Evolutionary conservation across 2,797 vertebrate species (phyloP).

Genomic region (Jordanella pulchra): DNA sequence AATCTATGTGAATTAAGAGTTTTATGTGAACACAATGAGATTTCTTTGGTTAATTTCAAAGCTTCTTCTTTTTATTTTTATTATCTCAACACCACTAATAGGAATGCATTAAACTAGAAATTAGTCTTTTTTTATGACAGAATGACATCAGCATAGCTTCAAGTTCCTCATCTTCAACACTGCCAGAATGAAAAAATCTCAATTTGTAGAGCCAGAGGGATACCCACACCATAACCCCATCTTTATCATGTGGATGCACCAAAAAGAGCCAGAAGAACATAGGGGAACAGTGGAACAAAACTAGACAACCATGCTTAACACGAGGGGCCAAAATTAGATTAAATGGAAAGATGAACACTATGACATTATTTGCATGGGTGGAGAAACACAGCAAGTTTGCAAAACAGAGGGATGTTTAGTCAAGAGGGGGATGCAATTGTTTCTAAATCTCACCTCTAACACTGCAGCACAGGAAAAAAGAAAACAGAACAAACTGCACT

Average conservation of each 20-base stretch:
- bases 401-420: slow-evolving; percentile 2
- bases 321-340: neutral
- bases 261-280: neutral
- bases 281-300: neutral
- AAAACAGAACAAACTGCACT: slow-evolving; percentile 49
- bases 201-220: neutral
- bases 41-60: neutral
- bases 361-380: neutral
- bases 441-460: slow-evolving; percentile 64
- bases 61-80: neutral
- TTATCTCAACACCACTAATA: neutral
- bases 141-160: neutral
- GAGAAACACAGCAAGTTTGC: neutral
- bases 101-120: neutral
- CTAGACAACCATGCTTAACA: neutral
- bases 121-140: neutral
- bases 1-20: neutral
- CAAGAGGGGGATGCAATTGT: neutral
- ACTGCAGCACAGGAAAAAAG: slow-evolving; percentile 37
- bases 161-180: neutral
- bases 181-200: neutral
- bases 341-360: neutral
- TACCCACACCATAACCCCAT: neutral
- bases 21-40: neutral
- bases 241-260: neutral